Percentiles rank a stretch among this genome's conserved stretches.
Evolutionary conservation across 1,140 invertebrate genomes (phyloP).

Genomic region (Drosophila ohnishii): DNA sequence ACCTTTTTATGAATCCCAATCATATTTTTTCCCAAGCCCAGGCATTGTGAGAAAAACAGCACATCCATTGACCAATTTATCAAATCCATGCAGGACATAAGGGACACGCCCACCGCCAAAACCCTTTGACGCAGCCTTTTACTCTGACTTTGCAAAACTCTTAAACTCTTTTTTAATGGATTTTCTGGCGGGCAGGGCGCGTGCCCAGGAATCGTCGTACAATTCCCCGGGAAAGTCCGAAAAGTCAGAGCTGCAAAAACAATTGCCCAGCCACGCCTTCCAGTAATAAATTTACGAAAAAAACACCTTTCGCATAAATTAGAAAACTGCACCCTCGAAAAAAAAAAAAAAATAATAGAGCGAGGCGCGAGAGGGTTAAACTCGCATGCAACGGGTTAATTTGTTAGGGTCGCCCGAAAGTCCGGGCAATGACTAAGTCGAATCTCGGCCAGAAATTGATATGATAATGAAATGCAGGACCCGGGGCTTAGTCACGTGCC

Average conservation of each 20-base stretch:
- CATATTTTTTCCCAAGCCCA: conserved; percentile 20
- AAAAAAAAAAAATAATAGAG: neutral
- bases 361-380: conserved; percentile 36
- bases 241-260: conserved; percentile 56
- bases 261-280: conserved; percentile 69
- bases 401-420: conserved; percentile 67
- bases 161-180: conserved; percentile 54
- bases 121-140: conserved; percentile 38
- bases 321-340: conserved; percentile 56
- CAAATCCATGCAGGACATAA: conserved; percentile 43
- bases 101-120: conserved; percentile 61
- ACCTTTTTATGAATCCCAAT: neutral
- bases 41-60: conserved; percentile 38
- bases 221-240: conserved; percentile 29
- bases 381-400: conserved; percentile 79
- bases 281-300: conserved; percentile 69
- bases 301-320: conserved; percentile 81
- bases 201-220: conserved; percentile 51
- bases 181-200: conserved; percentile 60
- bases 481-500: conserved; percentile 34
- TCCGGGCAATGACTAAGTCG: conserved; percentile 58
- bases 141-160: conserved; percentile 23
- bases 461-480: conserved; percentile 73
- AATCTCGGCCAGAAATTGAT: conserved; percentile 78
- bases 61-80: conserved; percentile 48